phyloP scores from a whole-genome alignment of 2,113 vertebrate species.

The Ceyx cyanopectus region DNA sequence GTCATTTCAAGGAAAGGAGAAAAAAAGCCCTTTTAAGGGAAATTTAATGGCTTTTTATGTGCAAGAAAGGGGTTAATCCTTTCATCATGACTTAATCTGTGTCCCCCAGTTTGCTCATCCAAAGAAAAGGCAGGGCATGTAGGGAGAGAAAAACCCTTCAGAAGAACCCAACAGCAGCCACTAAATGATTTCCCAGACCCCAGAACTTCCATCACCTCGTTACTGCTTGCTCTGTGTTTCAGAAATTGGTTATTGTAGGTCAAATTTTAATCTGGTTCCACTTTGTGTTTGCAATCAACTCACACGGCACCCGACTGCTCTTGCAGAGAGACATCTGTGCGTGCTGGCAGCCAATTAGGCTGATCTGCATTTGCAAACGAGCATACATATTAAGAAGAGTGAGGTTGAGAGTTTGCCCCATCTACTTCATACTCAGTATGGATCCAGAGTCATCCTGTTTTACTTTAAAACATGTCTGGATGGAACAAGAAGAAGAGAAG shows the following conservation, averaged over 20 bases:
- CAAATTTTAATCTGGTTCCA: constrained; percentile 23
- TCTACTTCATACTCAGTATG: background rate
- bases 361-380: constrained; percentile 6
- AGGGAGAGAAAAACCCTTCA: background rate
- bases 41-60: background rate
- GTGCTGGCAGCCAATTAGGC: constrained; percentile 25
- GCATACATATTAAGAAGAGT: background rate
- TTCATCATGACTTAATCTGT: background rate
- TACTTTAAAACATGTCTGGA: background rate
- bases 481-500: background rate
- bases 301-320: background rate
- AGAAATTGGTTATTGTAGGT: background rate
- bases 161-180: background rate
- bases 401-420: background rate
- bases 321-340: constrained; percentile 38
- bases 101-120: background rate
- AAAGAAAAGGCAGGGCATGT: background rate
- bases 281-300: constrained; percentile 27
- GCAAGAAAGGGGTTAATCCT: background rate
- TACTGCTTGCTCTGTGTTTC: background rate
- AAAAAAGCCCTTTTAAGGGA: background rate
- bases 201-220: background rate
- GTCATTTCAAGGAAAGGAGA: background rate
- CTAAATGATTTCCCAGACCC: background rate
- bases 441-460: background rate